Conservation (phyloP, 2,888 invertebrate species). For the Tortrix viridana region DNA sequence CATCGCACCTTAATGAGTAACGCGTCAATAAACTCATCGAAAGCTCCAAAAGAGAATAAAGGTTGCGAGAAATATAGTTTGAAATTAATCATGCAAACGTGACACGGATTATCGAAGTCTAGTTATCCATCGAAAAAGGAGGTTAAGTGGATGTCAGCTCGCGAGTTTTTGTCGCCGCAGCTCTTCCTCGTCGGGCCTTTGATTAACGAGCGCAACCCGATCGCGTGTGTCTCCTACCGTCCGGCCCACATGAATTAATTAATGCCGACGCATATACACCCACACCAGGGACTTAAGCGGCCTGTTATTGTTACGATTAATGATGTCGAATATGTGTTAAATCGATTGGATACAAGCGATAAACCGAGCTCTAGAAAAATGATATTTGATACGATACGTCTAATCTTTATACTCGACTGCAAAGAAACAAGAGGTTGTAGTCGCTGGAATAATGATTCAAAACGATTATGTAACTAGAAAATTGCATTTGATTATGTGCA, state of each 20-base stretch:
- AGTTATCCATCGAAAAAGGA: slow-evolving; percentile 24
- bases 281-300: slow-evolving; percentile 51
- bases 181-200: slow-evolving; percentile 62
- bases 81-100: slow-evolving; percentile 25
- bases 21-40: slow-evolving; percentile 33
- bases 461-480: slow-evolving; percentile 66
- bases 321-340: slow-evolving; percentile 58
- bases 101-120: slow-evolving; percentile 20
- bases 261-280: slow-evolving; percentile 58
- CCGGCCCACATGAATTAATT: slow-evolving; percentile 63
- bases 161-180: slow-evolving; percentile 63
- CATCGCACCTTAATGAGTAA: slow-evolving; percentile 68
- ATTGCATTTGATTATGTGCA: slow-evolving; percentile 64
- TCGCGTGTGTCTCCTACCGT: slow-evolving; percentile 57
- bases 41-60: slow-evolving; percentile 4
- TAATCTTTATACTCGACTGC: neutral
- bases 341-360: slow-evolving; percentile 45
- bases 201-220: slow-evolving; percentile 75
- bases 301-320: slow-evolving; percentile 60
- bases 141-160: slow-evolving; percentile 56
- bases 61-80: slow-evolving; percentile 13
- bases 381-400: slow-evolving; percentile 2
- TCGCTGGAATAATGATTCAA: slow-evolving; percentile 55
- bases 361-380: slow-evolving; percentile 1
- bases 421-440: slow-evolving; percentile 39